phyloP scores from a whole-genome alignment of 2,113 vertebrate genomes.

The Lucifuga dentata region DNA sequence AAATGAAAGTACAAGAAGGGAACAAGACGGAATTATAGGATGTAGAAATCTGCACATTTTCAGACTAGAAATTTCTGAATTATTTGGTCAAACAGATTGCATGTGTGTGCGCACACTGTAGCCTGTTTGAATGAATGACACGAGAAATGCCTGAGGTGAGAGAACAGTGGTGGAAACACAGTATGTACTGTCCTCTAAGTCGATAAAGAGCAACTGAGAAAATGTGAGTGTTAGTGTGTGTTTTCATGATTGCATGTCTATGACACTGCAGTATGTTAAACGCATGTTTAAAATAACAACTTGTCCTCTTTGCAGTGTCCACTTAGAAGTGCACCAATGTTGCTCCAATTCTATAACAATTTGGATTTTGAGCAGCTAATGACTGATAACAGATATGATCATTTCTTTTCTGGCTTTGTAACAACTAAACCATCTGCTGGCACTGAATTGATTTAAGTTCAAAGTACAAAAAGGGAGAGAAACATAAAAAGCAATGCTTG shows the following conservation, averaged over 20 bases:
- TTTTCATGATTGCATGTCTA: neutral
- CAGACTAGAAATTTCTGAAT: slow-evolving; percentile 17
- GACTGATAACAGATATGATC: neutral
- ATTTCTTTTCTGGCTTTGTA: neutral
- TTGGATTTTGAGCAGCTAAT: neutral
- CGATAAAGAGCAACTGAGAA: slow-evolving; percentile 40
- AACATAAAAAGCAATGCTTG: neutral
- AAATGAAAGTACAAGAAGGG: neutral
- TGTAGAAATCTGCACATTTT: neutral
- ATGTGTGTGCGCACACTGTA: neutral
- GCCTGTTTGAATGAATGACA: slow-evolving; percentile 40
- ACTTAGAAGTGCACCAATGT: slow-evolving; percentile 6
- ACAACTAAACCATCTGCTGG: slow-evolving; percentile 5
- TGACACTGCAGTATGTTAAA: slow-evolving; percentile 4
- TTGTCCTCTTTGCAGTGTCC: slow-evolving; percentile 1
- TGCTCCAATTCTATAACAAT: neutral
- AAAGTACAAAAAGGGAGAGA: slow-evolving; percentile 6
- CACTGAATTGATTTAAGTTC: neutral
- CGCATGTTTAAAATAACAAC: slow-evolving; percentile 21
- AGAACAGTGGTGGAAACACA: slow-evolving; percentile 36
- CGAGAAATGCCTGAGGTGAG: slow-evolving; percentile 57
- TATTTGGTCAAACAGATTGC: slow-evolving; percentile 14
- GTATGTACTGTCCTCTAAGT: slow-evolving; percentile 37
- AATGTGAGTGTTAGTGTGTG: slow-evolving; percentile 25
- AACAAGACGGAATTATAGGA: neutral